Evolutionary conservation across 35 echinoderm and acorn worm genomes (phyloP).

Genomic region (Apostichopus parvimensis): DNA sequence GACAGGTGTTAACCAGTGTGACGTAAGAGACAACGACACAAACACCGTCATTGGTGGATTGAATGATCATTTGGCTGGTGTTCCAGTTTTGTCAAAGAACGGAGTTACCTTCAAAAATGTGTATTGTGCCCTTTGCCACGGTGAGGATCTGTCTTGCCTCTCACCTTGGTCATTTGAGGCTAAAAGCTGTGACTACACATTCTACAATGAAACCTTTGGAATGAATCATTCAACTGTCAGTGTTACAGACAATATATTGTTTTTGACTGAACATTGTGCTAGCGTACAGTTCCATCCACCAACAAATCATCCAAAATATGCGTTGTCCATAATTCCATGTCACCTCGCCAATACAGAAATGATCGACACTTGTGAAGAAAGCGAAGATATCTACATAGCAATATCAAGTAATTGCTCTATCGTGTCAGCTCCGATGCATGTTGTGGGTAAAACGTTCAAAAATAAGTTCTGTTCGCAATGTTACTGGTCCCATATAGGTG

Average conservation of each 20-base stretch:
- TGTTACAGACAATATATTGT: constrained; percentile 1
- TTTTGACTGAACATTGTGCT: neutral
- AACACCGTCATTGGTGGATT: constrained; percentile 16
- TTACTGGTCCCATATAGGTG: too few species aligned
- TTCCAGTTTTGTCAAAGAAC: constrained; percentile 10
- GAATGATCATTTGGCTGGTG: neutral
- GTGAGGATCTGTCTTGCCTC: constrained; percentile 16
- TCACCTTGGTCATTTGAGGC: constrained; percentile 40
- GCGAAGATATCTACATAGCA: neutral
- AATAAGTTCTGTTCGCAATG: constrained; percentile 15
- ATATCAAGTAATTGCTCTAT: neutral
- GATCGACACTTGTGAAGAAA: constrained; percentile 7
- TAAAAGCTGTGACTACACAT: neutral
- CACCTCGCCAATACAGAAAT: neutral
- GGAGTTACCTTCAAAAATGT: constrained; percentile 35
- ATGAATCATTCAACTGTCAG: neutral
- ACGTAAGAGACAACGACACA: neutral
- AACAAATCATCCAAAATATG: neutral
- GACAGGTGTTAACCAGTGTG: constrained; percentile 22
- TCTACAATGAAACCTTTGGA: too few species aligned
- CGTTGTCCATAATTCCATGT: neutral
- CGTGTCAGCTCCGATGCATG: neutral
- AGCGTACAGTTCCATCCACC: neutral
- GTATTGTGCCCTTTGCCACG: constrained; percentile 71
- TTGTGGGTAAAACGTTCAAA: neutral